These are phyloP conservation scores for Halocaridina rubra DNA, from an alignment of 2,888 invertebrate genomes.

Conservation along the genomic window DNA sequence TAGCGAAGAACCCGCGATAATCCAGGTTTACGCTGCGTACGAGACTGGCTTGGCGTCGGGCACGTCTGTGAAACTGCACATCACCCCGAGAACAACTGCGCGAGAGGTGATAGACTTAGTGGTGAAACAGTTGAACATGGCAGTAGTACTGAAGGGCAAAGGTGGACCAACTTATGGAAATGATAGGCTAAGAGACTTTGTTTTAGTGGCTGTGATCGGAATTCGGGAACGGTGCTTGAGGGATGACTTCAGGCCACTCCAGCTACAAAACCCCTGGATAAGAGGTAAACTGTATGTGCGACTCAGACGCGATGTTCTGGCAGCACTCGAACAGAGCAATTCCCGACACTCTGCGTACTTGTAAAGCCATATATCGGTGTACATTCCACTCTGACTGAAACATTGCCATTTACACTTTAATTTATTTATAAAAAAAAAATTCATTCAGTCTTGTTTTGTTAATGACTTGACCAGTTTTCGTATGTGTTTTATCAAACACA, in stretches of 20 bases:
- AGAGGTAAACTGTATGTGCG: conserved; percentile 93
- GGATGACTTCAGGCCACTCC: conserved; percentile 93
- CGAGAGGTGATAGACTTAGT: conserved; percentile 95
- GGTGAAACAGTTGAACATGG: conserved; percentile 94
- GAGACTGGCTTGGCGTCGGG: conserved; percentile 93
- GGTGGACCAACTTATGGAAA: conserved; percentile 83
- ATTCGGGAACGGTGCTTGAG: conserved; percentile 92
- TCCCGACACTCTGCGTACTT: conserved; percentile 78
- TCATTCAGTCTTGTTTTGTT: neutral
- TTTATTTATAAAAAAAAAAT: conserved; percentile 19
- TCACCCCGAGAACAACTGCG: conserved; percentile 91
- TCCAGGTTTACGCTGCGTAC: conserved; percentile 94
- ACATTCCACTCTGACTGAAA: conserved; percentile 37
- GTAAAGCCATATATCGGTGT: conserved; percentile 43
- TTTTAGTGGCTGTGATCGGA: conserved; percentile 94
- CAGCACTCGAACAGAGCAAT: conserved; percentile 84
- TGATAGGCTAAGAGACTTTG: conserved; percentile 86
- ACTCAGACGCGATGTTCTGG: conserved; percentile 88
- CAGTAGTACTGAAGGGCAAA: conserved; percentile 84
- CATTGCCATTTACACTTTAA: conserved; percentile 35
- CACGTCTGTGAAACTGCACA: conserved; percentile 92
- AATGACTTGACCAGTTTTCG: no score
- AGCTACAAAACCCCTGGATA: conserved; percentile 95
- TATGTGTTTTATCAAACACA: no score
- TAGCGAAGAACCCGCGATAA: conserved; percentile 66